Evolutionary conservation across 2,888 invertebrate genomes (phyloP).

Genomic region (Heliconius erato): DNA sequence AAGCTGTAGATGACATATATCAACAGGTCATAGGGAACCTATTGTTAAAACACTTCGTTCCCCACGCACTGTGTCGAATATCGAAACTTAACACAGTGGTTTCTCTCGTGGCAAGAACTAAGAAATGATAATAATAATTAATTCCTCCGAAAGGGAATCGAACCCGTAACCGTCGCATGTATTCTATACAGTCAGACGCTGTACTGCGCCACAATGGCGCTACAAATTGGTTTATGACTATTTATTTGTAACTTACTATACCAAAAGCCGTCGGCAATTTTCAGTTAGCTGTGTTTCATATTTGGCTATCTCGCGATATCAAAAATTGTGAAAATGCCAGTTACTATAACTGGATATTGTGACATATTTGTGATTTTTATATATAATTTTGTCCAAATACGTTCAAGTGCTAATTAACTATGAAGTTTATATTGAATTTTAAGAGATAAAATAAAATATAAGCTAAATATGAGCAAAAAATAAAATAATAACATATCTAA

Average conservation of each 20-base stretch:
- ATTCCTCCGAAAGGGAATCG: not conserved
- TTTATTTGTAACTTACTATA: not conserved
- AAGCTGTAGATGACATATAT: no score
- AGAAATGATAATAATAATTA: not conserved
- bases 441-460: not conserved
- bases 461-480: not conserved
- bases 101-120: no score
- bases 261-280: not conserved
- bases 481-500: not conserved
- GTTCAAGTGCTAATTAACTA: not conserved
- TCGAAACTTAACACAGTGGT: no score
- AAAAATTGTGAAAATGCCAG: not conserved
- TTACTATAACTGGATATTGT: not conserved
- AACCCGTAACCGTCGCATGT: not conserved
- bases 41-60: no score
- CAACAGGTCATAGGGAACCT: no score
- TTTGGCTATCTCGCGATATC: not conserved
- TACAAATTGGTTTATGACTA: not conserved
- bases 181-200: not conserved
- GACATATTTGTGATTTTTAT: not conserved
- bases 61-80: no score
- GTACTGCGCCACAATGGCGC: not conserved
- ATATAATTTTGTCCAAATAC: not conserved
- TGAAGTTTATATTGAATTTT: not conserved
- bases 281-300: not conserved